Conservation (phyloP, 2,797 vertebrate species). For the Euthynnus affinis region DNA sequence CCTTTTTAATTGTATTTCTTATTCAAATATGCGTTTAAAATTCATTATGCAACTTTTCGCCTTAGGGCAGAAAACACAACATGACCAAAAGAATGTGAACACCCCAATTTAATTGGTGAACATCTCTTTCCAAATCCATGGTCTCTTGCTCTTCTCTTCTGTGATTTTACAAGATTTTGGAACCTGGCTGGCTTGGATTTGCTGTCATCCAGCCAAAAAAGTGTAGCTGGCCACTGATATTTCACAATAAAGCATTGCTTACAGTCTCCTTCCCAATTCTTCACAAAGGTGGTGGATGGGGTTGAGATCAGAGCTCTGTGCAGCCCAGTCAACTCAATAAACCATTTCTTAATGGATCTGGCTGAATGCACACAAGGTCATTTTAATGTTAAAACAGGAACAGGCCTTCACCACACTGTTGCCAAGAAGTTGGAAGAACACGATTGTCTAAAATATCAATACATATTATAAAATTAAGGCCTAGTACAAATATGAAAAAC, state of each 20-base stretch:
- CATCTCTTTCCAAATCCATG: not conserved
- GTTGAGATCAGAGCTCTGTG: not conserved
- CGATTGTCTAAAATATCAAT: not conserved
- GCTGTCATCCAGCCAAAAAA: not conserved
- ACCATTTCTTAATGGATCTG: not conserved
- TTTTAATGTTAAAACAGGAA: not conserved
- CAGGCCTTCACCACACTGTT: not conserved
- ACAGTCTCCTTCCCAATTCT: not conserved
- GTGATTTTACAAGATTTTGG: not conserved
- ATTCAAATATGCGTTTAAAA: conserved; percentile 12
- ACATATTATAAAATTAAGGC: not conserved
- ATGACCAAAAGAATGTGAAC: not conserved
- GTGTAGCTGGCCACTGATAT: not conserved
- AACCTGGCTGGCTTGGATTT: not conserved
- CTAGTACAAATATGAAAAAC: not conserved
- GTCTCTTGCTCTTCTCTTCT: not conserved
- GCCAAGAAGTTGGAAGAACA: not conserved
- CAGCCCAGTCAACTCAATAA: not conserved
- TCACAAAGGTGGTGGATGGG: not conserved
- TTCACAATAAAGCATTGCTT: not conserved
- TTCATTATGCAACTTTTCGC: conserved; percentile 7
- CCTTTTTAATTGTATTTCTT: conserved; percentile 1
- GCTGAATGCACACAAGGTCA: not conserved
- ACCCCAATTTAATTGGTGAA: not conserved
- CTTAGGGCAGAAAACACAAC: conserved; percentile 7